Conservation (phyloP, 2,113 vertebrate genomes). For the Scopus umbretta region DNA sequence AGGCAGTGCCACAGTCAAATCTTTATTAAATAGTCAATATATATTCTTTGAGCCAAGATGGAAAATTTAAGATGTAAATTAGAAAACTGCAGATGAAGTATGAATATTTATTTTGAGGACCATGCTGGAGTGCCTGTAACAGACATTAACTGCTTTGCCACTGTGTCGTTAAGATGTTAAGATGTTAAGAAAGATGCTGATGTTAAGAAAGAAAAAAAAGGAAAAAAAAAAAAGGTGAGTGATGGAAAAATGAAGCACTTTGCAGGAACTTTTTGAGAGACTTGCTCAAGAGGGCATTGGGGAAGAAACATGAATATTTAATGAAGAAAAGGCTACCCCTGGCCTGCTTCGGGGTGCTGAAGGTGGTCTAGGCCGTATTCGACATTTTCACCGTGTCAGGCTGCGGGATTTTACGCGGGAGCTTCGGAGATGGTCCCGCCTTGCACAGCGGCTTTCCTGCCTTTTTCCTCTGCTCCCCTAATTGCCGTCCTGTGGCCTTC, state of each 20-base stretch:
- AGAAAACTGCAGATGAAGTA: background rate
- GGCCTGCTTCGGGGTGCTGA: no score
- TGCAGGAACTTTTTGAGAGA: background rate
- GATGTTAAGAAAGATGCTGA: background rate
- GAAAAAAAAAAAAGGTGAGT: background rate
- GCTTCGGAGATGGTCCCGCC: background rate
- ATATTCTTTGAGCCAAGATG: background rate
- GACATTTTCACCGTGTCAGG: rapidly evolving
- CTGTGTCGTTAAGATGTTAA: no score
- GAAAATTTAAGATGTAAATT: background rate
- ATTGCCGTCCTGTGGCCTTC: rapidly evolving
- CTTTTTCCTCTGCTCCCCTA: no score
- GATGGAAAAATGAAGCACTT: background rate
- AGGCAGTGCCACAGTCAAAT: background rate
- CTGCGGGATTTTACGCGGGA: background rate
- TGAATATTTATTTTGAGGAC: background rate
- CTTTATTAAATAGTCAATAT: background rate
- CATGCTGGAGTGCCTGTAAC: background rate
- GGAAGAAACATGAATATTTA: background rate
- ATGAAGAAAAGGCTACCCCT: no score
- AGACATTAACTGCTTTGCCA: no score
- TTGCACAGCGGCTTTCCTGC: background rate
- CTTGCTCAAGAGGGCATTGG: rapidly evolving
- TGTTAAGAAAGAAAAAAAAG: background rate
- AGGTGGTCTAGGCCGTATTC: rapidly evolving